Percentiles rank a stretch among this genome's conserved stretches.
Conservation (phyloP, 2,797 vertebrate species). For the Nannoperca australis region DNA sequence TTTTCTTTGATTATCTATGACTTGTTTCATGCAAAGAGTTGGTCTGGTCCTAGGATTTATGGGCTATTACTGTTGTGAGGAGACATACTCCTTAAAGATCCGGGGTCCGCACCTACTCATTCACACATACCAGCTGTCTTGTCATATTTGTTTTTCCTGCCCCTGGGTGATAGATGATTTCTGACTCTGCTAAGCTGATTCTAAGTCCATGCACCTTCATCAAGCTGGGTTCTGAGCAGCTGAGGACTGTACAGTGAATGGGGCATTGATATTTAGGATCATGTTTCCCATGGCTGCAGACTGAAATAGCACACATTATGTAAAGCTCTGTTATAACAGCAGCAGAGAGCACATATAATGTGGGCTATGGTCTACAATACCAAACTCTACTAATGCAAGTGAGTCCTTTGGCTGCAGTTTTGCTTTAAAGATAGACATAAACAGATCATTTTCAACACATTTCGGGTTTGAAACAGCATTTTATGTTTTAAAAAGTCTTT, state of each 20-base stretch:
- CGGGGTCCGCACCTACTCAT: slow-evolving; percentile 38
- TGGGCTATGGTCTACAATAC: slow-evolving; percentile 14
- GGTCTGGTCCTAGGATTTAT: slow-evolving; percentile 3
- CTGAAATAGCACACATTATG: slow-evolving; percentile 77
- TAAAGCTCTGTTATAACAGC: slow-evolving; percentile 73
- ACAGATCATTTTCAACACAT: neutral
- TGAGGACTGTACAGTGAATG: slow-evolving; percentile 70
- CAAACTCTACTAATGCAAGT: slow-evolving; percentile 6
- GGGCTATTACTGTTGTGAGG: slow-evolving; percentile 21
- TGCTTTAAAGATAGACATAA: no score
- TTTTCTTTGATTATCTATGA: neutral
- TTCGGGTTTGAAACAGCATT: neutral
- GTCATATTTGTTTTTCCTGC: slow-evolving; percentile 34
- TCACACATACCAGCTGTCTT: slow-evolving; percentile 58
- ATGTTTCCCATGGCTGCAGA: slow-evolving; percentile 70
- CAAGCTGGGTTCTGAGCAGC: slow-evolving; percentile 67
- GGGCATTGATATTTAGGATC: slow-evolving; percentile 78
- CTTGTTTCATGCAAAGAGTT: neutral
- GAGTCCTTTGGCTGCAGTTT: neutral
- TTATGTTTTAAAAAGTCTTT: neutral
- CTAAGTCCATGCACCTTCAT: slow-evolving; percentile 67
- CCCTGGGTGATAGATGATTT: slow-evolving; percentile 58
- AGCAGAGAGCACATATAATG: slow-evolving; percentile 41
- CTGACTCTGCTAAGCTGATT: slow-evolving; percentile 60
- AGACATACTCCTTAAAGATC: slow-evolving; percentile 35